A percentile compares a stretch with the other conserved stretches of the same genome.
phyloP scores from a whole-genome alignment of 1,140 invertebrate species.

The Oryctes rhinoceros region DNA sequence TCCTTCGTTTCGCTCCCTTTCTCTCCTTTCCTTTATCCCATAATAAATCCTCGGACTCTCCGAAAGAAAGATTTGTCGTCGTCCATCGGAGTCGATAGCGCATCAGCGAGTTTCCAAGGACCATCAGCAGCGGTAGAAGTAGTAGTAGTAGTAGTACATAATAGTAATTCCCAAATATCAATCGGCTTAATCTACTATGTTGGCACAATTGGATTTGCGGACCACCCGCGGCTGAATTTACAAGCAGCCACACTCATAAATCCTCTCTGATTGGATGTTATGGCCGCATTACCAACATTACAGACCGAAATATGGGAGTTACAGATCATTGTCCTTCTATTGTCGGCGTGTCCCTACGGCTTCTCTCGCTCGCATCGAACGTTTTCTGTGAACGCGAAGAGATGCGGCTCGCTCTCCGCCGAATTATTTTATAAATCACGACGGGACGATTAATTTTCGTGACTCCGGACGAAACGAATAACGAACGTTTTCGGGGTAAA shows the following conservation, averaged over 20 bases:
- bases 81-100: conserved; percentile 18
- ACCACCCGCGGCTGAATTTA: conserved; percentile 59
- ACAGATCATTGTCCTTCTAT: conserved; percentile 44
- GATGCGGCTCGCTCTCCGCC: background rate
- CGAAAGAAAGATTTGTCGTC: conserved; percentile 16
- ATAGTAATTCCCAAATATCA: conserved; percentile 49
- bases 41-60: background rate
- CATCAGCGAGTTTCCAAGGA: background rate
- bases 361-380: conserved; percentile 6
- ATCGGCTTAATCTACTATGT: conserved; percentile 58
- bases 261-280: conserved; percentile 61
- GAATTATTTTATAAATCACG: conserved; percentile 38
- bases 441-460: conserved; percentile 27
- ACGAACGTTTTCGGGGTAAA: background rate
- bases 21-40: background rate
- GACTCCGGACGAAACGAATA: background rate
- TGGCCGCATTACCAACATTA: conserved; percentile 60
- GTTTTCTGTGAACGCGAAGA: background rate
- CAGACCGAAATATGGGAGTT: conserved; percentile 53
- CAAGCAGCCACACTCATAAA: conserved; percentile 58
- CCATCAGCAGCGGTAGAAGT: background rate
- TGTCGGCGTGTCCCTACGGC: conserved; percentile 6
- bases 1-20: too few species aligned
- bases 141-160: background rate
- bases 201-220: conserved; percentile 60